Evolutionary conservation across 2,888 invertebrate genomes (phyloP), one percentile per base, ranked within the genome.

Genomic region (Apodemia duryi): DNA sequence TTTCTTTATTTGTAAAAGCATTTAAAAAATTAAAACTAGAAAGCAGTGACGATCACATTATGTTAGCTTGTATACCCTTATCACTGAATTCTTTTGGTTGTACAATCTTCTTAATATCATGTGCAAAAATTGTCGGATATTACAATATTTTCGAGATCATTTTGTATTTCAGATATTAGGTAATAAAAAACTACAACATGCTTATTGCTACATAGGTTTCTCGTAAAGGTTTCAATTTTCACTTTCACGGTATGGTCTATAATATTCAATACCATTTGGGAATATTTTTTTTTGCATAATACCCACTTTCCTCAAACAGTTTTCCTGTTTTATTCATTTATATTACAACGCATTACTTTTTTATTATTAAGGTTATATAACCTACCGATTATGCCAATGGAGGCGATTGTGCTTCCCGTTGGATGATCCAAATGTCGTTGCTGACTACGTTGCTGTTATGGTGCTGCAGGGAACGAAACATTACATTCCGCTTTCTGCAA

Each of bases 141-240:
- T 29, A 29, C 54, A 57, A 57, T 57, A 57, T 57, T 32, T 57
- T 28, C 52, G 52, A 57, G 54, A 57, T 11, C 13, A 57, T 28
- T 32, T 57, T 2, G 11, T 57, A 11, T 32, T 32, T 32, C 29
- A 29, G 54, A 57, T 57, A 57, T 57, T 57, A 32, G 54, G 13
- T 29, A 57, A 57, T 57, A 57, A 57, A 57, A 57, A 29, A 57
- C 54, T 57, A 32, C 54, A 32, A 57, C 54, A 57, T 29, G 13
- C 54, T 57, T 57, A 57, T 57, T 29, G 54, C 28, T 32, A 57
- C 54, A 57, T 57, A 29, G 11, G 11, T 57, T 57, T 57, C 32
- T 54, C 10, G 11, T 54, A 32, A 54, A 54, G 29, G 54, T 54
- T 29, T 29, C 54, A 54, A 32, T 57, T 6, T 57, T 29, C 29